These are phyloP conservation scores for Sinhomidia bicolor DNA, from an alignment of 2,888 invertebrate genomes.

Conservation along the genomic window DNA sequence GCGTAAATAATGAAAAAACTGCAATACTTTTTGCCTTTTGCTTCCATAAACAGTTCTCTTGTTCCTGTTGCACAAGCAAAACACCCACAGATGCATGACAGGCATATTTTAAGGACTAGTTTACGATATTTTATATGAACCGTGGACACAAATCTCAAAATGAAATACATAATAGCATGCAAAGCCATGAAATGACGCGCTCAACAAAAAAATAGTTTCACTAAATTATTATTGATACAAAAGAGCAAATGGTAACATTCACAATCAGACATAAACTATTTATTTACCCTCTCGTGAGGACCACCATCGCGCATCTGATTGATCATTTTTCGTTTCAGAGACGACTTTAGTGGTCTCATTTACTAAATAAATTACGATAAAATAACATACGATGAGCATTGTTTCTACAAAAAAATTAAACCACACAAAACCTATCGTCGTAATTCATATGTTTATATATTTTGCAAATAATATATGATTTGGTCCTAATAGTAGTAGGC, in stretches of 20 bases:
- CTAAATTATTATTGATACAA: too few relatives aligned
- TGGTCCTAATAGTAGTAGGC: too few relatives aligned
- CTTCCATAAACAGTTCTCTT: not conserved
- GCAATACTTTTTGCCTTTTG: not conserved
- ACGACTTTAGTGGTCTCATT: not conserved
- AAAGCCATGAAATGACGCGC: too few relatives aligned
- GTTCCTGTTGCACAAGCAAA: conserved; percentile 12
- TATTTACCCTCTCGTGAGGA: too few relatives aligned
- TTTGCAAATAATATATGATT: too few relatives aligned
- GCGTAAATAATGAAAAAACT: not conserved
- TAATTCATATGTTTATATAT: too few relatives aligned
- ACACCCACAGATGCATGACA: conserved; percentile 40
- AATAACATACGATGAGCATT: not conserved
- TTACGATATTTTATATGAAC: not conserved
- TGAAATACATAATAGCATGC: too few relatives aligned
- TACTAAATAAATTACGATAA: too few relatives aligned
- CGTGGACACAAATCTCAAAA: too few relatives aligned
- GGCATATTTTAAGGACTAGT: not conserved
- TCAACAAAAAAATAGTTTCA: too few relatives aligned
- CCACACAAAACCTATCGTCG: not conserved
- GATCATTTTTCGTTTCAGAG: conserved; percentile 9
- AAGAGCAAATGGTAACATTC: too few relatives aligned
- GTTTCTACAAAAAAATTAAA: not conserved
- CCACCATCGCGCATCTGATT: not conserved
- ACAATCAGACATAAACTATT: too few relatives aligned